Evolutionary conservation across 2,113 vertebrate species (phyloP), one percentile per base, ranked within the genome.

Genomic region (Chloroceryle aenea): DNA sequence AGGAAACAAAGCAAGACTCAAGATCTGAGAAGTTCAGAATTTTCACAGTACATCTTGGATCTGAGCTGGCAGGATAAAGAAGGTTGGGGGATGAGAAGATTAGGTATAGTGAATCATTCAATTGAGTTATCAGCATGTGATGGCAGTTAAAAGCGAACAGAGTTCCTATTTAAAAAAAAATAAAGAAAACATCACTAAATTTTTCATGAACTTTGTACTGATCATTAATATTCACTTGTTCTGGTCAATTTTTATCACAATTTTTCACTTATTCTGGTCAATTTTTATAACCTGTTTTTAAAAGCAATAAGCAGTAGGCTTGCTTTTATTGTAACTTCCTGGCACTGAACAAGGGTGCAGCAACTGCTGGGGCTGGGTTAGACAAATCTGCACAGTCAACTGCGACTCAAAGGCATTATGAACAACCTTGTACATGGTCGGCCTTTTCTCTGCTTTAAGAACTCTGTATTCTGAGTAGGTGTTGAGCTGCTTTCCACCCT

Each of bases 351-450:
- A 8, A 0, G 1, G 38, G 20, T 0, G 0, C 29, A 29, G 34
- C 64, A 71, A 16, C 19, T 10, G 0, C 64, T 63, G 32, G 34
- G 73, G 5, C 32, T 38, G 48, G 5, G 0, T 83, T 12, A 58
- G 45, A 48, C 72, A 80, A 30, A 56, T 9, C 30, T 13, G 6
- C 27, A 1, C 0, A 26, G 36, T 27, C 59, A n/a, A 0, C 25
- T 15, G 26, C 1, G 0, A 19, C 78, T 21, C 1, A 5, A 56
- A 63, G 55, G 36, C 43, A 21, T 13, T 5, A 36, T 0, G 2
- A n/a, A 26, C 1, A 0, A 5, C 26, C 30, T 36, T 9, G 27
- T 9, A 25, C 19, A 5, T 0, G 0, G 11, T 8, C 2, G 2
- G 25, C 50, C n/a, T 63, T 63, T 56, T 34, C 52, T 40, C 34